Evolutionary conservation across 2,113 vertebrate species (phyloP).

Genomic region (Fukomys damarensis): DNA sequence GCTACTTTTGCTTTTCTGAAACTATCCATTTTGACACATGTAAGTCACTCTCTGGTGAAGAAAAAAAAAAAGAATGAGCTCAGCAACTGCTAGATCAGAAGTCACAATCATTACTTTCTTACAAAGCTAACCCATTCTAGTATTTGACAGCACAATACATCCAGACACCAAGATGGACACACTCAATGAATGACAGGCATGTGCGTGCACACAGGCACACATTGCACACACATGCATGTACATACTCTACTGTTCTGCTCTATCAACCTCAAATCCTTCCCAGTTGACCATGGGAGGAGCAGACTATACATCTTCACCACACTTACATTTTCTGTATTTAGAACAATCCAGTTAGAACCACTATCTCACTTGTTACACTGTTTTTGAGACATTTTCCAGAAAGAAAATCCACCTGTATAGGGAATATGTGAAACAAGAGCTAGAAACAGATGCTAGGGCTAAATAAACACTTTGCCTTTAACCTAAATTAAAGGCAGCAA

Average conservation of each 20-base stretch:
- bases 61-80: constrained; percentile 21
- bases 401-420: not conserved
- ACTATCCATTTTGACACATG: constrained; percentile 39
- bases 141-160: not conserved
- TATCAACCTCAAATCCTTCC: not conserved
- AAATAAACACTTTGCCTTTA: constrained; percentile 7
- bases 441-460: constrained; percentile 24
- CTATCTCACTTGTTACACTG: not conserved
- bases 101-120: constrained; percentile 51
- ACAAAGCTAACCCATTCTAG: not conserved
- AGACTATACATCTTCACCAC: constrained; percentile 3
- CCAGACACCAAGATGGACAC: not conserved
- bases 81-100: constrained; percentile 54
- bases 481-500: constrained; percentile 41
- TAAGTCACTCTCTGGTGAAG: constrained; percentile 53
- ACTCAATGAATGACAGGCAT: not conserved
- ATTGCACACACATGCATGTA: no score
- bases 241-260: not conserved
- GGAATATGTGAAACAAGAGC: not conserved
- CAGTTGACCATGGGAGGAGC: not conserved
- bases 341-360: not conserved
- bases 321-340: not conserved
- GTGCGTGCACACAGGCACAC: accelerated
- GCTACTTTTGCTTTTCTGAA: constrained; percentile 30
- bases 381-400: constrained; percentile 16